Conservation (phyloP, 2,797 vertebrate species). For the Sebastes trivittatus region DNA sequence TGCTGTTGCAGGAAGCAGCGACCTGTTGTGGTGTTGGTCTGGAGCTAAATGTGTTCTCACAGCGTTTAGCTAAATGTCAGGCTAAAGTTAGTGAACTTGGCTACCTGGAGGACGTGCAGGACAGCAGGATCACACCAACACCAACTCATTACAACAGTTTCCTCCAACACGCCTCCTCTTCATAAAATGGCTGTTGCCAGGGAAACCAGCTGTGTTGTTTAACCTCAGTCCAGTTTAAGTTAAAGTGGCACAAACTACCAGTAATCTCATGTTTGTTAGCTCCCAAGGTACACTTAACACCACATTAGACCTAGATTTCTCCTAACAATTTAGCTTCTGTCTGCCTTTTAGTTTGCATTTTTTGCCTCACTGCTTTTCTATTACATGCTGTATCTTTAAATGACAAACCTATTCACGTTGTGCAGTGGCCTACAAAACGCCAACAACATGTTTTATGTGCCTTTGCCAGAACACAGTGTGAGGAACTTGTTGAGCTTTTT, state of each 20-base stretch:
- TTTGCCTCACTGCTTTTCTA: not conserved
- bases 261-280: no score
- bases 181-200: constrained; percentile 62
- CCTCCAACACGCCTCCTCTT: constrained; percentile 13
- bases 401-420: not conserved
- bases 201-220: constrained; percentile 21
- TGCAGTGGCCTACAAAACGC: not conserved
- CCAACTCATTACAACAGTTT: constrained; percentile 7
- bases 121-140: not conserved
- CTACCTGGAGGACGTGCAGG: not conserved
- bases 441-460: not conserved
- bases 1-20: not conserved
- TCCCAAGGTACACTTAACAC: no score
- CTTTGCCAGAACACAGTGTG: no score
- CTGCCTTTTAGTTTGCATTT: not conserved
- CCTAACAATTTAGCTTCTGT: not conserved
- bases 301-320: no score
- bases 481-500: not conserved
- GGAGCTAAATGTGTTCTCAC: not conserved
- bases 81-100: not conserved
- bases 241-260: no score
- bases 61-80: not conserved
- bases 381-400: not conserved
- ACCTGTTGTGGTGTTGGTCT: no score
- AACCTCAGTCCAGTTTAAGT: not conserved